Evolutionary conservation across 2,888 invertebrate genomes (phyloP), one percentile per base, ranked within the genome.

Genomic region (Mimumesa dahlbomi): DNA sequence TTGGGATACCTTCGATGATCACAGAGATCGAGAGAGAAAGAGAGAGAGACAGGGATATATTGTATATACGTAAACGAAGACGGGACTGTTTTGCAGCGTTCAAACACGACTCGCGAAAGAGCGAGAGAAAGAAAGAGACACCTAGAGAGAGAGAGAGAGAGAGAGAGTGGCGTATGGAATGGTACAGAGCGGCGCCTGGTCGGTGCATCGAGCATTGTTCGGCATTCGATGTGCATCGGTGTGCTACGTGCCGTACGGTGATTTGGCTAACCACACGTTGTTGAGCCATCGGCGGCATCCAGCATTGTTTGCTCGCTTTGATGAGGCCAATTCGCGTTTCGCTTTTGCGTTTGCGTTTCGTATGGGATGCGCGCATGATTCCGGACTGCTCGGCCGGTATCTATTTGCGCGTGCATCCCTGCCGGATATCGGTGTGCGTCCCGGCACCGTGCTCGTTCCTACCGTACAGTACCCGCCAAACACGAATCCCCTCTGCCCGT

Each of bases 251-350:
- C 80, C 77, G 79, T 82, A 83, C 85, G 85, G 86, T 86, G 88
- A 89, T 89, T 89, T 88, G 85, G 87, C 86, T 89, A 88, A 89
- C 88, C 88, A 87, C 88, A 88, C 88, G 87, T 88, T 89, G 87
- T 88, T 87, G 87, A 85, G 84, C 83, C 83, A 83, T 86, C 87
- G 85, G 81, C 83, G 85, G 87, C 85, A 86, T 87, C 82, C 86
- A 82, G 77, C 77, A 88, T 88, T 88, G 87, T 89, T 89, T 88
- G 87, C 85, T 88, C 85, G 86, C 88, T 88, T 89, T 89, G 88
- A 89, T 88, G 89, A 89, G 87, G 87, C 87, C 88, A 89, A 88
- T 89, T 88, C 89, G 84, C 85, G 85, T 84, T 86, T 85, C 83
- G 82, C 81, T 77, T 77, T 83, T 78, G 77, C 81, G 78, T 79